phyloP scores from a whole-genome alignment of 2,888 invertebrate genomes.

The Spisula solida region DNA sequence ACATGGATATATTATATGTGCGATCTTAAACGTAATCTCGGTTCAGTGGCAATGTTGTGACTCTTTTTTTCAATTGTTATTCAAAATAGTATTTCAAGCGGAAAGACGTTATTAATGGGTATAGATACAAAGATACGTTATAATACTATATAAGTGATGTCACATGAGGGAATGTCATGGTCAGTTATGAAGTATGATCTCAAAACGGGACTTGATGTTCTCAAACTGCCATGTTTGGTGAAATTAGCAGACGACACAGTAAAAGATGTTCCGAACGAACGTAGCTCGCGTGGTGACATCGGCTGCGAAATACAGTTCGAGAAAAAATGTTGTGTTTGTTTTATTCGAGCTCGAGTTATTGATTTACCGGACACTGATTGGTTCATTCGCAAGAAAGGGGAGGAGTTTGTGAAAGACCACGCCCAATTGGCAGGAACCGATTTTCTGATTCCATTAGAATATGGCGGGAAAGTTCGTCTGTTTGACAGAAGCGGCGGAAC shows the following conservation, averaged over 20 bases:
- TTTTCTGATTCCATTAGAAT: constrained; percentile 59
- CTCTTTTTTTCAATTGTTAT: neutral
- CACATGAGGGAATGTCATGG: constrained; percentile 35
- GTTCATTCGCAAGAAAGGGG: constrained; percentile 55
- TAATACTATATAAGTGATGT: neutral
- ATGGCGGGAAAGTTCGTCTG: constrained; percentile 52
- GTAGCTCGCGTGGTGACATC: neutral
- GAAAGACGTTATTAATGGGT: neutral
- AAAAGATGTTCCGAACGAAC: neutral
- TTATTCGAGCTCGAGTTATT: constrained; percentile 58
- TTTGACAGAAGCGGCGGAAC: constrained; percentile 42
- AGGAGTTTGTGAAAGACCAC: constrained; percentile 49
- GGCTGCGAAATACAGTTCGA: constrained; percentile 52
- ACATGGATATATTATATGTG: neutral
- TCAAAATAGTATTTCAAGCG: neutral
- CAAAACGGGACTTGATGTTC: constrained; percentile 64
- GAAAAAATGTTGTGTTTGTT: constrained; percentile 38
- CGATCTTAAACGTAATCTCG: neutral
- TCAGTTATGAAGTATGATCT: constrained; percentile 63
- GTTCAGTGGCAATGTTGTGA: neutral
- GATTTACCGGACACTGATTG: constrained; percentile 58
- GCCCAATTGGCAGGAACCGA: constrained; percentile 49
- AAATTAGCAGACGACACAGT: constrained; percentile 51
- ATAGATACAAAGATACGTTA: neutral
- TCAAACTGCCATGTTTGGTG: constrained; percentile 57